These are phyloP conservation scores for Drosophila quinaria DNA, from an alignment of 2,888 invertebrate genomes.

Conservation along the genomic window DNA sequence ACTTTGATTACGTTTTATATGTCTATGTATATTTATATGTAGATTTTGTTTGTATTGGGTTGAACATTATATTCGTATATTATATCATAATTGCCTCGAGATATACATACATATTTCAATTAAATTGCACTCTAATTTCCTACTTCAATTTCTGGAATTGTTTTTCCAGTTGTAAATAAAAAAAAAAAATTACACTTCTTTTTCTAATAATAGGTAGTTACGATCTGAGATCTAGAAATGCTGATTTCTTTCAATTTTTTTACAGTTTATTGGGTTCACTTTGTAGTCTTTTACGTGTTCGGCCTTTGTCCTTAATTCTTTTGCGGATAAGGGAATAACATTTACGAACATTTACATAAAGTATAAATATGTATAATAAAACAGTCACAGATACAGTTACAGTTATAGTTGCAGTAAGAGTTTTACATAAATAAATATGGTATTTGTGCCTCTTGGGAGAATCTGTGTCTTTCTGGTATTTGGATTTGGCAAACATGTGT, in stretches of 20 bases:
- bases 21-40: slow-evolving; percentile 17
- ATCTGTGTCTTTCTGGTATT: slow-evolving; percentile 26
- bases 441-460: slow-evolving; percentile 43
- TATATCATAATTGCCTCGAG: slow-evolving; percentile 13
- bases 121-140: slow-evolving; percentile 45
- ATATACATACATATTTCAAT: slow-evolving; percentile 26
- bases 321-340: slow-evolving; percentile 43
- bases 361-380: slow-evolving; percentile 16
- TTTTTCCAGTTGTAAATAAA: slow-evolving; percentile 12
- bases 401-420: slow-evolving; percentile 24
- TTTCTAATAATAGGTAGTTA: slow-evolving; percentile 23
- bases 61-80: slow-evolving; percentile 15
- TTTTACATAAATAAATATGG: slow-evolving; percentile 12
- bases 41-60: slow-evolving; percentile 2
- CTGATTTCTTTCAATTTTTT: slow-evolving; percentile 29
- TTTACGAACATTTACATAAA: slow-evolving; percentile 37
- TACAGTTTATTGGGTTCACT: slow-evolving; percentile 40
- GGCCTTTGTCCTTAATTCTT: slow-evolving; percentile 48
- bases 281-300: slow-evolving; percentile 60
- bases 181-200: slow-evolving; percentile 25
- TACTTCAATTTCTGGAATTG: slow-evolving; percentile 34
- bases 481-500: slow-evolving; percentile 35
- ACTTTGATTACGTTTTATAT: slow-evolving; percentile 16
- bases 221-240: slow-evolving; percentile 38
- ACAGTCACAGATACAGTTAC: slow-evolving; percentile 24